Conservation (phyloP, 2,113 vertebrate genomes). For the Charadrius vociferus region DNA sequence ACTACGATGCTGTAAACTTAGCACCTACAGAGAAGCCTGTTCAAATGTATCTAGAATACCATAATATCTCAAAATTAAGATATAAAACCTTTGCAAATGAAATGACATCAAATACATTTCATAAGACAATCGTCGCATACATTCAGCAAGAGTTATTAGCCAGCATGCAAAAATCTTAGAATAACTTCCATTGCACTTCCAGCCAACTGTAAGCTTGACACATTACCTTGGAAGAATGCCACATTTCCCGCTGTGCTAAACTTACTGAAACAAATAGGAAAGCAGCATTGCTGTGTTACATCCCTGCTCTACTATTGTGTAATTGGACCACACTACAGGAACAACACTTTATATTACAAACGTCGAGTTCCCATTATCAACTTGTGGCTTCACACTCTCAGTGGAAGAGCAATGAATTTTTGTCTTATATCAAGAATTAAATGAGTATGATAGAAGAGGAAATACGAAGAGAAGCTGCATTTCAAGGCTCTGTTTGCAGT, state of each 20-base stretch:
- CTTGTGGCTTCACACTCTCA: conserved; percentile 23
- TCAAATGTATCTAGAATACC: conserved; percentile 8
- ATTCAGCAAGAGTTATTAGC: conserved; percentile 69
- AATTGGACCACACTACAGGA: conserved; percentile 77
- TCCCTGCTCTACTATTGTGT: conserved; percentile 77
- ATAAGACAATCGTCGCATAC: conserved; percentile 47
- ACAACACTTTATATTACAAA: conserved; percentile 66
- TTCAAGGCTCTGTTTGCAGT: background rate
- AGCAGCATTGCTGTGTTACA: conserved; percentile 72
- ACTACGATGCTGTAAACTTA: background rate
- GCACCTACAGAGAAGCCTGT: background rate
- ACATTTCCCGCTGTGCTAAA: conserved; percentile 80
- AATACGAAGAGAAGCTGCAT: background rate
- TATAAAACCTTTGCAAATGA: conserved; percentile 58
- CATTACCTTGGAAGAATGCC: conserved; percentile 71
- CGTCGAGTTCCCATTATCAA: conserved; percentile 61
- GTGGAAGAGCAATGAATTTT: conserved; percentile 38
- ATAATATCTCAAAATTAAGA: conserved; percentile 44
- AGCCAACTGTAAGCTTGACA: conserved; percentile 70
- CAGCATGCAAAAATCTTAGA: conserved; percentile 63
- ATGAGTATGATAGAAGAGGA: background rate
- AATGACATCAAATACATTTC: conserved; percentile 61
- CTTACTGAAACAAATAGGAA: conserved; percentile 83
- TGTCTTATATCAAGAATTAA: conserved; percentile 38
- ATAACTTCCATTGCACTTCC: conserved; percentile 71